Percentiles rank a stretch among this genome's conserved stretches.
phyloP scores from a whole-genome alignment of 2,888 invertebrate genomes.

The Hydroisotoma schaefferi region DNA sequence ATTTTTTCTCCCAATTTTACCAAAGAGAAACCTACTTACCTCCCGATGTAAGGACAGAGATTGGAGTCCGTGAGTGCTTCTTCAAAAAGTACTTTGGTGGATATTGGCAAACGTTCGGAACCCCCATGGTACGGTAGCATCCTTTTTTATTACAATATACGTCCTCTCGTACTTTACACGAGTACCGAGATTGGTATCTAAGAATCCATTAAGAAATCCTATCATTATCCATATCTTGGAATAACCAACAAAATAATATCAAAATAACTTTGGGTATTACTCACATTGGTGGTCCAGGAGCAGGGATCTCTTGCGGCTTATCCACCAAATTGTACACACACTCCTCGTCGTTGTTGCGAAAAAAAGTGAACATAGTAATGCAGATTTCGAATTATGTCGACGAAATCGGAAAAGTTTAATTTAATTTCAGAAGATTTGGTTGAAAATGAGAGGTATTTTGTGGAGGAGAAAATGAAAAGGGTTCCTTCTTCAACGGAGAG shows the following conservation, averaged over 20 bases:
- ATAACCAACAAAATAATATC: neutral
- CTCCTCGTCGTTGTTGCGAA: neutral
- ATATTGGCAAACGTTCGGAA: constrained; percentile 61
- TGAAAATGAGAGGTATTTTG: too few species aligned
- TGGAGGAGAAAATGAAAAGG: too few species aligned
- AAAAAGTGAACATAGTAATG: constrained; percentile 4
- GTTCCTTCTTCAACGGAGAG: too few species aligned
- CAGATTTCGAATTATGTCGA: too few species aligned
- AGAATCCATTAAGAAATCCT: neutral
- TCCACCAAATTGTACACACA: constrained; percentile 61
- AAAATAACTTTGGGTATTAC: neutral
- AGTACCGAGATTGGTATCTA: constrained; percentile 40
- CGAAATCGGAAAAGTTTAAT: too few species aligned
- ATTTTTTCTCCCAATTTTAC: too few species aligned
- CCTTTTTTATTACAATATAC: constrained; percentile 29
- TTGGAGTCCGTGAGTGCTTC: constrained; percentile 58
- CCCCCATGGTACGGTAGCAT: constrained; percentile 61
- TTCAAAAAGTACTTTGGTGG: constrained; percentile 63
- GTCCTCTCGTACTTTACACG: constrained; percentile 40
- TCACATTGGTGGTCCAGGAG: constrained; percentile 51
- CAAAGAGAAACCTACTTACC: constrained; percentile 6
- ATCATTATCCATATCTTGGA: neutral
- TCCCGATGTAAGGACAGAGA: constrained; percentile 36
- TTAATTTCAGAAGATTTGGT: too few species aligned
- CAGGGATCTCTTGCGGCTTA: constrained; percentile 54